Base-by-base conservation (phyloP, 1,140 invertebrate genomes). In the Aphis craccivora region DNA sequence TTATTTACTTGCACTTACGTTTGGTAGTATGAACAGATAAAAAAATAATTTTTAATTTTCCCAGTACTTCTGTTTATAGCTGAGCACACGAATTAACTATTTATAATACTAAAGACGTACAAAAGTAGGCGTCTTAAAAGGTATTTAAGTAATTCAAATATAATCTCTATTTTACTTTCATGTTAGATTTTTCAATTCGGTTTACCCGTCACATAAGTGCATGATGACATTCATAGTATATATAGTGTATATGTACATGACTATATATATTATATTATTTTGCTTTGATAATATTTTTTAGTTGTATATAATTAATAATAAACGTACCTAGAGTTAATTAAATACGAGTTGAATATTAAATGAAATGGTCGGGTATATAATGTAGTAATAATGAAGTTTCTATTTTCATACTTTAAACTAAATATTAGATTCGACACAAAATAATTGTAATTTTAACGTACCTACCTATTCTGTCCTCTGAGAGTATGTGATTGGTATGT, bases 301-400 rank as follows among this genome's bases (percentile, higher is more conserved):
- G 60, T 76, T 60, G 53, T 76, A 76, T 76, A 76, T 76, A n/a
- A n/a, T 76, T 76, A 76, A 76, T 76, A 76, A 76, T n/a, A 67
- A n/a, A n/a, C 3, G 55, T 25, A 18, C 60, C 30, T 6, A 5
- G 30, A 30, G 14, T n/a, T 76, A 6, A n/a, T 76, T 76, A 76
- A 76, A 76, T 76, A 76, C 23, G n/a, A 11, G 30, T 76, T 76
- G 11, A 35, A 67, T n/a, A 18, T 76, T 76, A n/a, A n/a, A 76
- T 76, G 14, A 14, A 18, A 76, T 18, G 30, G 60, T n/a, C 14
- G n/a, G 30, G 14, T 18, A 51, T 20, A 20, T 51, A 11, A 60
- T 60, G 3, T 4, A 11, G 60, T 67, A 67, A 67, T n/a, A 67
- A 67, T 30, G 30, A 1, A 76, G 60, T 76, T 76, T n/a, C 60